Conservation (phyloP, 1,140 invertebrate genomes). For the Caenorhabditis inopinata region DNA sequence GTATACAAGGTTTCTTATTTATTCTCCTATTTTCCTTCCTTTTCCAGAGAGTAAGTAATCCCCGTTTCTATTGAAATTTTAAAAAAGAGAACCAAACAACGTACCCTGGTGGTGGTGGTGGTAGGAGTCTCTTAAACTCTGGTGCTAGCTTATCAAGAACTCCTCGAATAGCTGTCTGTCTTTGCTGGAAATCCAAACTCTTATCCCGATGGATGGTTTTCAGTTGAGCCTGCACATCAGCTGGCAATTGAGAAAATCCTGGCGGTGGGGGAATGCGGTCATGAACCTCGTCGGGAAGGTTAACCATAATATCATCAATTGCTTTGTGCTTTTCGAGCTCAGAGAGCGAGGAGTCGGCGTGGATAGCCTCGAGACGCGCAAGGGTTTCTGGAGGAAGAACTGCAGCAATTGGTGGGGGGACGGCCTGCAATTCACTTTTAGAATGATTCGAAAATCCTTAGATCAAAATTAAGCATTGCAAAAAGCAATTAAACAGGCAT, state of each 20-base stretch:
- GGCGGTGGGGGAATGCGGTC: constrained; percentile 39
- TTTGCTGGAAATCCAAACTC: constrained; percentile 19
- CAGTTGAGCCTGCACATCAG: constrained; percentile 41
- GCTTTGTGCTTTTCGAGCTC: constrained; percentile 30
- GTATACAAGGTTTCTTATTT: no score
- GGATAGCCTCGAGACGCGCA: constrained; percentile 22
- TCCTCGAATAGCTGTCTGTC: constrained; percentile 12
- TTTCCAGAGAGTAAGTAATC: no score
- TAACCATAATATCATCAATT: constrained; percentile 41
- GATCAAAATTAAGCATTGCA: not conserved
- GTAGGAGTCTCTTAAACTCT: constrained; percentile 35
- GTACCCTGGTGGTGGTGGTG: constrained; percentile 33
- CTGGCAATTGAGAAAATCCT: constrained; percentile 39
- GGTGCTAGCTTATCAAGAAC: constrained; percentile 34
- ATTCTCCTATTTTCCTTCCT: no score
- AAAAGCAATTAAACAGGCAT: no score
- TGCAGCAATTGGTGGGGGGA: constrained; percentile 35
- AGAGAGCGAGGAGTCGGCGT: constrained; percentile 27
- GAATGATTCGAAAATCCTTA: not conserved
- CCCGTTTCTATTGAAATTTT: no score
- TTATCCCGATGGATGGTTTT: constrained; percentile 31
- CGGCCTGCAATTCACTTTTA: constrained; percentile 6
- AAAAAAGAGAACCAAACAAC: no score
- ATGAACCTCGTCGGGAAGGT: constrained; percentile 37
- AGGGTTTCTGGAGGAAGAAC: constrained; percentile 37